Evolutionary conservation across 30 jellyfish, hydroid and myxozoan species (phyloP).

Genomic region (Rhopilema esculentum): DNA sequence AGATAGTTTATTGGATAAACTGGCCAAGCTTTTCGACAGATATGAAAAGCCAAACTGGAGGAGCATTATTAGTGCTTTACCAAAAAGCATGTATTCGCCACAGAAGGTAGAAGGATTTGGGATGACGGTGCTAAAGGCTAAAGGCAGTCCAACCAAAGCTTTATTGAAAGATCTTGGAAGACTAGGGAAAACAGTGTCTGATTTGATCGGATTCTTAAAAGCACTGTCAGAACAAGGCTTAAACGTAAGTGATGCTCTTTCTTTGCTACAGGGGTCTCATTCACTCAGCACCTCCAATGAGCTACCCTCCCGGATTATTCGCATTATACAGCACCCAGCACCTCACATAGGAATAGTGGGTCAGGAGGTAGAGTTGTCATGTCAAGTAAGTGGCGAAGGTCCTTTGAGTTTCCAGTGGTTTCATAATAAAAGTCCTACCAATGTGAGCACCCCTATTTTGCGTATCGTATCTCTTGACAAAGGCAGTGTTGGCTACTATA

Average conservation of each 20-base stretch:
- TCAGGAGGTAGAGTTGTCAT: constrained; percentile 27
- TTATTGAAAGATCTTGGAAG: constrained; percentile 73
- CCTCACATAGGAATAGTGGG: constrained; percentile 56
- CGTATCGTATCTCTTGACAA: constrained; percentile 25
- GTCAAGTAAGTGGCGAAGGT: constrained; percentile 71
- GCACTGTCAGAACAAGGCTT: constrained; percentile 25
- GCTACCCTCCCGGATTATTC: background rate
- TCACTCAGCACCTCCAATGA: background rate
- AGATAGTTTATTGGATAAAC: constrained; percentile 26
- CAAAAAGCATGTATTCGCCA: constrained; percentile 42
- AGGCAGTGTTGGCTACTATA: constrained; percentile 67
- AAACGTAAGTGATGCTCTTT: background rate
- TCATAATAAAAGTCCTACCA: constrained; percentile 34
- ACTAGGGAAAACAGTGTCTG: constrained; percentile 47
- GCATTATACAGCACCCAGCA: constrained; percentile 53
- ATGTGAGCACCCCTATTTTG: constrained; percentile 25
- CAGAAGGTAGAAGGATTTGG: constrained; percentile 69
- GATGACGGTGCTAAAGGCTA: constrained; percentile 70
- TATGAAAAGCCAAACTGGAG: constrained; percentile 87
- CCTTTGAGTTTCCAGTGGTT: constrained; percentile 84
- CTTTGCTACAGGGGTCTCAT: constrained; percentile 10
- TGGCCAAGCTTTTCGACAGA: constrained; percentile 72
- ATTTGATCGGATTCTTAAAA: constrained; percentile 58
- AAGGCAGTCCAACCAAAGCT: constrained; percentile 87
- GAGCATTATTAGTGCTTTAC: constrained; percentile 45